Evolutionary conservation across 2,888 invertebrate species (phyloP), one percentile per base, ranked within the genome.

Genomic region (Erebia aethiops): DNA sequence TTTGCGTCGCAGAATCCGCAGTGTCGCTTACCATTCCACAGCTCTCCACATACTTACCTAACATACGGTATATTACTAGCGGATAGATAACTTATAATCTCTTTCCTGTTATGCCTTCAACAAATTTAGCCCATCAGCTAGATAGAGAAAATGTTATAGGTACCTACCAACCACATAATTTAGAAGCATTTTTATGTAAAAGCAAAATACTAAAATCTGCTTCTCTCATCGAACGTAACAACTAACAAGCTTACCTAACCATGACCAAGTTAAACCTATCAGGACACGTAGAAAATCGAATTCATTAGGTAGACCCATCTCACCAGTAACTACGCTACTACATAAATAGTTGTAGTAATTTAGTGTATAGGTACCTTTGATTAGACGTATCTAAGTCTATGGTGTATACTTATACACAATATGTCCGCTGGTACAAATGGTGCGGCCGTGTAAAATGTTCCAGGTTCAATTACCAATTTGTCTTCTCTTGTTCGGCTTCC

Each of bases 1-100:
- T 92, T 93, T 93, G 90, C 91, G 92, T 92, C 91, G 91, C 91
- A 89, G 89, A 91, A 91, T 87, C 87, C 85, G 84, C 85, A 88
- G 77, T 84, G 83, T 77, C 81, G 85, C 84, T 89, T 80, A 90
- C 84, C 87, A 87, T 82, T 83, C 76, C 80, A 77, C 74, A 79
- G n/a, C n/a, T n/a, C n/a, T n/a, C 75, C 71, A 64, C 67, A 71
- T 10, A 9, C 10, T 5, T 56, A 56, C 56, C 56, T 69, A 71
- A n/a, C 61, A 61, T 54, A 77, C 76, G 77, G 75, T 62, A 65
- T 73, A 79, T 78, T 79, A 80, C 76, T 77, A 81, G 77, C 68
- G 60, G 71, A 70, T 66, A 73, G 73, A 74, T 75, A 72, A 76
- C 76, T 69, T 69, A 51, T 68, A 62, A 76, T 74, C 64, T 72